Evolutionary conservation across 2,888 invertebrate species (phyloP), one percentile per base, ranked within the genome.

Genomic region (Listrodromus nycthemerus): DNA sequence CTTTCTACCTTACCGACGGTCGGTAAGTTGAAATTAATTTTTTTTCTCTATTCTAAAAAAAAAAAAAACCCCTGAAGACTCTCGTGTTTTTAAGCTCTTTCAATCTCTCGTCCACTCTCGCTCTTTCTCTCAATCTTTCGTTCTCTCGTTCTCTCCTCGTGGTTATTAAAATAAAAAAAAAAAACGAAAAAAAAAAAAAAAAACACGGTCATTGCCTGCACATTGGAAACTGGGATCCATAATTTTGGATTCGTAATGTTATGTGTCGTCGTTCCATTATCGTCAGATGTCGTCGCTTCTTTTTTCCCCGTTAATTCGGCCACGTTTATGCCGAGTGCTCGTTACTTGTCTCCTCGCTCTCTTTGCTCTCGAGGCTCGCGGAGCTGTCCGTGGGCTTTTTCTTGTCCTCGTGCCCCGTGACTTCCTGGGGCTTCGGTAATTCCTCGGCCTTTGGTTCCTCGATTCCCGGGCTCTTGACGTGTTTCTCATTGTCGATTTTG

Each of bases 371-470:
- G 48, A 63, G 83, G 76, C 83, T 85, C 79, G 86, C 85, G 8
- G 66, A 70, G 70, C 81, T 66, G 66, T 86, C 82, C 77, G 77
- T 87, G 87, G 81, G 86, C 71, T 85, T 86, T 66, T 86, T 85
- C 48, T 27, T 10, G 50, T 86, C 79, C 71, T 90, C 89, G 66
- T 79, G 85, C 65, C 89, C 91, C 79, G 92, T 92, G 21, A 92
- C 89, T 73, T 94, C 91, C 67, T 92, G 89, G 30, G 88, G 88
- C 55, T 90, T 91, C 73, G 89, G 89, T 33, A 88, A 91, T 78
- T 89, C 91, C 82, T 94, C 94, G 66, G 92, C 92, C 93, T 89
- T 94, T 93, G 87, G 89, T 83, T 89, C 88, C 80, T 94, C n/a
- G n/a, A n/a, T n/a, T n/a, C n/a, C 93, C 83, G 84, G 83, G 61